phyloP scores from a whole-genome alignment of 1,140 invertebrate species.

The Anastrepha ludens region DNA sequence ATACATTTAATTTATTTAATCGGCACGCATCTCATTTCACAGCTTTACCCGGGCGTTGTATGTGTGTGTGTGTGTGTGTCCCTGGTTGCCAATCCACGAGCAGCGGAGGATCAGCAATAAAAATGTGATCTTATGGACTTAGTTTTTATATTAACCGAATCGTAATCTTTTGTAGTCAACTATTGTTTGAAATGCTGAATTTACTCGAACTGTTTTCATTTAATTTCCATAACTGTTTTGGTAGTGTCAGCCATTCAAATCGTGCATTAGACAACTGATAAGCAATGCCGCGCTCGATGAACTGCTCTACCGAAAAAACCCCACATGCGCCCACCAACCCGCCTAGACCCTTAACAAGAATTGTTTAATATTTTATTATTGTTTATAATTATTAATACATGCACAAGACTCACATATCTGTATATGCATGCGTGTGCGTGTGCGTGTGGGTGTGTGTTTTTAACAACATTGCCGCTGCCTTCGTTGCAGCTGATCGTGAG shows the following conservation, averaged over 20 bases:
- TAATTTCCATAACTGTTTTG: conserved; percentile 17
- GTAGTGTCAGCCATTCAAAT: conserved; percentile 35
- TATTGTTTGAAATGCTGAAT: not conserved
- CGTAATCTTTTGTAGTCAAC: not conserved
- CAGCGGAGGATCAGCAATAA: not conserved
- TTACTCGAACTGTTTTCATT: not conserved
- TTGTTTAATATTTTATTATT: conserved; percentile 43
- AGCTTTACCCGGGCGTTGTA: too few species aligned
- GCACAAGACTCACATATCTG: not conserved
- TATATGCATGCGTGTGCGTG: not conserved
- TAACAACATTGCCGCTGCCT: not conserved
- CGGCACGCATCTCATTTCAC: too few species aligned
- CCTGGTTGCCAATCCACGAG: not conserved
- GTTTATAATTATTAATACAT: conserved; percentile 14
- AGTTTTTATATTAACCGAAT: not conserved
- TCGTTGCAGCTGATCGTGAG: conserved; percentile 7
- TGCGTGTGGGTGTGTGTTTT: not conserved
- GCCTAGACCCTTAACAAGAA: not conserved
- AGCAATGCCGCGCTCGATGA: not conserved
- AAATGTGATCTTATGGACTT: not conserved
- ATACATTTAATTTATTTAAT: too few species aligned
- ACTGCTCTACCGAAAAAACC: not conserved
- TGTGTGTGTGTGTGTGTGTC: not conserved
- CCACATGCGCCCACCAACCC: not conserved
- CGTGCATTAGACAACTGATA: conserved; percentile 27